phyloP scores from a whole-genome alignment of 2,888 invertebrate genomes.

The Leptarthrus brevirostris region DNA sequence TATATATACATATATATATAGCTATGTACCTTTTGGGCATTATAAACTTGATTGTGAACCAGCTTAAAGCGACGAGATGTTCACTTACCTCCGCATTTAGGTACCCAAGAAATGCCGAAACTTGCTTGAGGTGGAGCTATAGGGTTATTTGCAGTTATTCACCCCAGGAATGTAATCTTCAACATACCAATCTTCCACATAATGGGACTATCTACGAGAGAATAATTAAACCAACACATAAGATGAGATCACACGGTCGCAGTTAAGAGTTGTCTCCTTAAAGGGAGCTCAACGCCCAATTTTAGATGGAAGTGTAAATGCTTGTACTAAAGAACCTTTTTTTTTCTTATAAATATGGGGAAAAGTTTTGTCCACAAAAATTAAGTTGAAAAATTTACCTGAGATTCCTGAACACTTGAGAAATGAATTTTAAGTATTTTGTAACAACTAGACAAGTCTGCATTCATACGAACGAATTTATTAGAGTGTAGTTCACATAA shows the following conservation, averaged over 20 bases:
- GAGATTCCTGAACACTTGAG: constrained; percentile 1
- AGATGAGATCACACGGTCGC: constrained; percentile 37
- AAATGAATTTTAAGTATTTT: constrained; percentile 19
- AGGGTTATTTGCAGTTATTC: constrained; percentile 41
- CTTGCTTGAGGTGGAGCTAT: constrained; percentile 21
- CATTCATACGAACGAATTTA: background rate
- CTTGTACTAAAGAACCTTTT: background rate
- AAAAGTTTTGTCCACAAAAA: constrained; percentile 28
- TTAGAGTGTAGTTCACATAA: too few species aligned
- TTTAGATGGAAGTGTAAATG: background rate
- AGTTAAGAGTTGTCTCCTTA: constrained; percentile 14
- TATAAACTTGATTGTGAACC: constrained; percentile 41
- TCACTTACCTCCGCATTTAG: background rate
- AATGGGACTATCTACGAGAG: constrained; percentile 30
- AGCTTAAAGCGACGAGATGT: constrained; percentile 16
- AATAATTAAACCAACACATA: constrained; percentile 33
- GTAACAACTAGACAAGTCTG: background rate
- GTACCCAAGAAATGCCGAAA: constrained; percentile 37
- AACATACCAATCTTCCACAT: constrained; percentile 30
- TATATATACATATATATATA: background rate
- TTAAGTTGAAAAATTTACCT: constrained; percentile 6
- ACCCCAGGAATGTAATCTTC: constrained; percentile 33
- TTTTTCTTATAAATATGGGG: background rate
- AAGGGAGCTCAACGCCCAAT: constrained; percentile 1
- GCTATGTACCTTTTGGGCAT: constrained; percentile 6